Evolutionary conservation across 2,888 invertebrate species (phyloP).

Genomic region (Oasisia sp.): DNA sequence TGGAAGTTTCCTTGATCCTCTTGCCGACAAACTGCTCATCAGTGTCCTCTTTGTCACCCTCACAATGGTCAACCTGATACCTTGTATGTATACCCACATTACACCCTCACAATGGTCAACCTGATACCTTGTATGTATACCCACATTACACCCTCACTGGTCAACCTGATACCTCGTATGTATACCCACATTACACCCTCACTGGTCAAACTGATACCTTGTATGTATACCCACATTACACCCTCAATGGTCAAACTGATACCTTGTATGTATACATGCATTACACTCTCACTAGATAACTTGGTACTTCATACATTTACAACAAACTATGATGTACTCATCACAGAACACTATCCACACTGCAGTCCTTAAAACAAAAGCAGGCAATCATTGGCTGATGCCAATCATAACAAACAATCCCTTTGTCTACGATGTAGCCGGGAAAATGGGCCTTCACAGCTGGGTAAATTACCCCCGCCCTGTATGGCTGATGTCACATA

Average conservation of each 20-base stretch:
- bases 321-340: too few relatives aligned
- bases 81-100: conserved; percentile 67
- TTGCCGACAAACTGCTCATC: conserved; percentile 95
- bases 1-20: conserved; percentile 94
- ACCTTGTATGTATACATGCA: conserved; percentile 68
- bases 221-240: conserved; percentile 68
- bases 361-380: conserved; percentile 27
- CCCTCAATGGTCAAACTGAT: conserved; percentile 87
- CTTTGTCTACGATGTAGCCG: too few relatives aligned
- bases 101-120: conserved; percentile 82
- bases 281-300: conserved; percentile 80
- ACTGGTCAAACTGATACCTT: conserved; percentile 83
- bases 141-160: conserved; percentile 75
- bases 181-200: conserved; percentile 69
- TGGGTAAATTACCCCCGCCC: conserved; percentile 75
- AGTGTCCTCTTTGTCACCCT: conserved; percentile 88
- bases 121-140: conserved; percentile 75
- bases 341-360: too few relatives aligned
- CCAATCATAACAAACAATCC: too few relatives aligned
- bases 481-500: conserved; percentile 81
- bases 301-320: conserved; percentile 73
- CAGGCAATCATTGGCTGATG: too few relatives aligned
- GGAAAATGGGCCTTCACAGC: too few relatives aligned
- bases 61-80: conserved; percentile 86
- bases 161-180: conserved; percentile 80